Base-by-base conservation (phyloP, 1,140 invertebrate species). In the Solenopsis invicta region DNA sequence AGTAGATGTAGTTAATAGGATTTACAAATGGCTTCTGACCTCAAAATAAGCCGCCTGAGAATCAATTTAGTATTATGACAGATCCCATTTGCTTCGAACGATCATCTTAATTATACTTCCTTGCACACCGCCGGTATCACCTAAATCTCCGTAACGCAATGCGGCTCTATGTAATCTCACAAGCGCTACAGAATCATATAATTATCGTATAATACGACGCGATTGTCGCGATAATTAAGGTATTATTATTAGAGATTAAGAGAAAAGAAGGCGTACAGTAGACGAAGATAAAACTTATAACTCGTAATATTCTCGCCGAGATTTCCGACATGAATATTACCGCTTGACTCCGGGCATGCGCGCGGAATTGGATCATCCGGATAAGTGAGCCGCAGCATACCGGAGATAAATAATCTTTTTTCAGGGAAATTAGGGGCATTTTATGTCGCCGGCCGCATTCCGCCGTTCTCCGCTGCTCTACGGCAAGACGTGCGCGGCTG, bases 11-110 rank as follows among this genome's bases (percentile, higher is more conserved):
- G 92, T 92, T 94, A 93, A 94, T 94, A 92, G 92, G 91, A 94
- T 94, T 94, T 91, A 93, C 91, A 92, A 93, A 93, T 92, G 91
- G 90, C 91, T 92, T 93, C 90, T 92, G 92, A 93, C 92, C 91
- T 90, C 84, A 86, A 61, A 48, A 86, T 16, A 76, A 88, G 88
- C 90, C 82, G 92, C 90, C 88, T 93, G 92, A 93, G 93, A 94
- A 94, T 94, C 93, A 94, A 94, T 94, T 94, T 93, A 92, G 89
- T 81, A 87, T 89, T 52, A 62, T 56, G 54, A 77, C 77, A 84
- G 87, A 82, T 76, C 71, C 52, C 62, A 67, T 86, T 88, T 50
- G 54, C 71, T 82, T 52, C 77, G 69, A 64, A 69, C 54, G 75
- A 74, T 78, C 50, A 64, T 77, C 74, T 87, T 77, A 81, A 87